phyloP scores from a whole-genome alignment of 2,888 invertebrate species.

The Lasiommata megera region DNA sequence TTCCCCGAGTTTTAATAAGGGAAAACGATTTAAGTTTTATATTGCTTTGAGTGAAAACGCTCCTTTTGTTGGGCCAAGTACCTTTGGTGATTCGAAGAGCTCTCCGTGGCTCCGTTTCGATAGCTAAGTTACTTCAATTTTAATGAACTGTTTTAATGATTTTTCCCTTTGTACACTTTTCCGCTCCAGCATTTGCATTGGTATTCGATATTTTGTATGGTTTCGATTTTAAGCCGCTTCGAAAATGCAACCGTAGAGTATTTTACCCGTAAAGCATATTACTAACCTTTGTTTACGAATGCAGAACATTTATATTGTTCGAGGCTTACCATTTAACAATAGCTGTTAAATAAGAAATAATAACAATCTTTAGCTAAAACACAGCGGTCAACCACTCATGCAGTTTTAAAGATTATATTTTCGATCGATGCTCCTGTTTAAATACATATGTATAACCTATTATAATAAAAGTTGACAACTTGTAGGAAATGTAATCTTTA shows the following conservation, averaged over 20 bases:
- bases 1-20: constrained; percentile 40
- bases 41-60: constrained; percentile 32
- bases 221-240: background rate
- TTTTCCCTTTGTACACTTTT: constrained; percentile 14
- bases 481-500: too few species aligned
- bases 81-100: constrained; percentile 21
- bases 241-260: too few species aligned
- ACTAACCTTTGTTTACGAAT: background rate
- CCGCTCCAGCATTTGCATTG: background rate
- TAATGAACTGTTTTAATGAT: constrained; percentile 25
- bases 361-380: too few species aligned
- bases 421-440: too few species aligned
- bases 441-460: too few species aligned
- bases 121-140: constrained; percentile 24
- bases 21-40: constrained; percentile 38
- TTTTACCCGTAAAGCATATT: too few species aligned
- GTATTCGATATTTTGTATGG: constrained; percentile 2
- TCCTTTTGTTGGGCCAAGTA: constrained; percentile 30
- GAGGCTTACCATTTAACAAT: too few species aligned
- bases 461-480: too few species aligned
- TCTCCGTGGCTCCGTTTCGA: constrained; percentile 17
- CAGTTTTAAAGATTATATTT: too few species aligned
- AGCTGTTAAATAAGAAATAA: too few species aligned
- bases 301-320: too few species aligned
- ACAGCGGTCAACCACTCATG: too few species aligned